phyloP scores from a whole-genome alignment of 2,113 vertebrate genomes.

The Cathartes aura region DNA sequence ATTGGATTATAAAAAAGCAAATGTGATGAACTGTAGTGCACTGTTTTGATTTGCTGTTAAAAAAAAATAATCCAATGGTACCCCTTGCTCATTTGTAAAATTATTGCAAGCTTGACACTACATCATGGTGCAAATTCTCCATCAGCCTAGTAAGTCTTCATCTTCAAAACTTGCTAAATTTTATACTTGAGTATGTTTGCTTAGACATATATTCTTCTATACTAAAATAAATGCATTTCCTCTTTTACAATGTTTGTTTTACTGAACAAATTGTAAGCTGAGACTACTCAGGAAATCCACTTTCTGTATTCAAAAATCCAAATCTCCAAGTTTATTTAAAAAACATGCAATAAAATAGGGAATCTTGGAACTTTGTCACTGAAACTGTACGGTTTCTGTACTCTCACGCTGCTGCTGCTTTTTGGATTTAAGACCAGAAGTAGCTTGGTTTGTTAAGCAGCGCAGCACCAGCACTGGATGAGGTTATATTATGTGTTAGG shows the following conservation, averaged over 20 bases:
- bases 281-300: slow-evolving; percentile 26
- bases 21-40: slow-evolving; percentile 50
- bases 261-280: neutral
- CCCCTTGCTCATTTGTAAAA: neutral
- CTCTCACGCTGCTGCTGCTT: neutral
- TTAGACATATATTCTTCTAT: neutral
- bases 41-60: slow-evolving; percentile 49
- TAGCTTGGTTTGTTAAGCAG: neutral
- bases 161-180: neutral
- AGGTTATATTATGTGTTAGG: neutral
- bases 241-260: neutral
- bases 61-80: neutral
- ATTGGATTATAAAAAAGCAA: slow-evolving; percentile 51
- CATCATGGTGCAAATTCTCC: slow-evolving; percentile 28
- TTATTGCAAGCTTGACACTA: neutral
- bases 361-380: neutral
- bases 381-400: neutral
- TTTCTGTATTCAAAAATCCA: neutral
- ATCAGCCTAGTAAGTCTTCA: slow-evolving; percentile 4
- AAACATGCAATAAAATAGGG: neutral
- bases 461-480: neutral
- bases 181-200: neutral
- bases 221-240: neutral
- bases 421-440: neutral
- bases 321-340: neutral